These are phyloP conservation scores for Daphoenositta chrysoptera DNA, from an alignment of 2,113 vertebrate species.

Conservation along the genomic window DNA sequence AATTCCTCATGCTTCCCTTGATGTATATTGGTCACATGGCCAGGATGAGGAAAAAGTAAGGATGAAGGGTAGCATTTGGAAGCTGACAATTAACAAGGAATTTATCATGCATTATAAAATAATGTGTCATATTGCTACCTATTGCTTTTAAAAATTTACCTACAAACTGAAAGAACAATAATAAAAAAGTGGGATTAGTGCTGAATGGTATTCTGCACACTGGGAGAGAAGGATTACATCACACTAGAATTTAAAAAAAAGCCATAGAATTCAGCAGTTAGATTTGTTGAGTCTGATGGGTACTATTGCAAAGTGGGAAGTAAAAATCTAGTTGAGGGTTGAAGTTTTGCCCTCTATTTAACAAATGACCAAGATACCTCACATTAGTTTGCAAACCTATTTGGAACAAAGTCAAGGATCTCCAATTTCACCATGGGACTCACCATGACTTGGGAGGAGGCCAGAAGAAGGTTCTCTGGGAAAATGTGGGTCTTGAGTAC, in stretches of 20 bases:
- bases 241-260: not conserved
- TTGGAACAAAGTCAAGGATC: not conserved
- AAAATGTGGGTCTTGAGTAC: not conserved
- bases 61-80: not conserved
- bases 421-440: not conserved
- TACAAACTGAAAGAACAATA: not conserved
- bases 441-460: not conserved
- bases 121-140: not conserved
- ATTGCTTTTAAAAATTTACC: not conserved
- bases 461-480: not conserved
- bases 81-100: not conserved
- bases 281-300: not conserved
- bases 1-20: not conserved
- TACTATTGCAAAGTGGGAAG: not conserved
- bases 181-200: not conserved
- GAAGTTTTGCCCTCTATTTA: not conserved
- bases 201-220: not conserved
- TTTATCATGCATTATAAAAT: not conserved
- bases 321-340: not conserved
- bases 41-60: not conserved
- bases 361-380: not conserved
- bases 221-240: not conserved
- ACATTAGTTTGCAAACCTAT: not conserved
- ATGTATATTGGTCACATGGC: not conserved
- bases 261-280: not conserved